Evolutionary conservation across 2,888 invertebrate species (phyloP).

Genomic region (Colletes collaris): DNA sequence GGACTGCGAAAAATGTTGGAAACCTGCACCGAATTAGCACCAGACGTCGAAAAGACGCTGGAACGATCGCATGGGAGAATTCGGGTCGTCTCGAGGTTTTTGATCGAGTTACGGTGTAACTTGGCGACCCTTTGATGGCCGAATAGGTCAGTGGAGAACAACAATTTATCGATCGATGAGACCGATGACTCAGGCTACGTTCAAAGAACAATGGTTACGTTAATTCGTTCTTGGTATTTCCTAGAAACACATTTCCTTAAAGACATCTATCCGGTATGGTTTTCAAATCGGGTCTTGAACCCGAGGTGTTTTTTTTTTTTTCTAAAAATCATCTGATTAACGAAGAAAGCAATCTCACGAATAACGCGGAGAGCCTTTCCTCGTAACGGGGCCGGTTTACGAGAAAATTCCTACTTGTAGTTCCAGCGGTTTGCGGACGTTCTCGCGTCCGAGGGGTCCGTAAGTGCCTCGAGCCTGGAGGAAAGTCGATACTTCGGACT

Average conservation of each 20-base stretch:
- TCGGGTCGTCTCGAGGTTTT: constrained; percentile 23
- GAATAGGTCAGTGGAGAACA: too few species aligned
- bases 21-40: constrained; percentile 40
- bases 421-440: constrained; percentile 46
- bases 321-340: constrained; percentile 38
- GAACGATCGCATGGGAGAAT: constrained; percentile 32
- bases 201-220: too few species aligned
- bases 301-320: constrained; percentile 16
- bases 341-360: constrained; percentile 37
- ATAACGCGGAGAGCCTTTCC: constrained; percentile 46
- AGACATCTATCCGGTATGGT: too few species aligned
- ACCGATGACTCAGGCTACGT: too few species aligned
- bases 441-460: constrained; percentile 34
- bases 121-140: too few species aligned
- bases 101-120: background rate
- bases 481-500: constrained; percentile 52
- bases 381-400: constrained; percentile 47
- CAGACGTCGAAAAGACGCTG: background rate
- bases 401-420: constrained; percentile 45
- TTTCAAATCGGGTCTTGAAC: background rate
- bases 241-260: too few species aligned
- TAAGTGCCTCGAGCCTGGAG: constrained; percentile 38
- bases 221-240: too few species aligned
- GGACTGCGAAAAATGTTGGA: constrained; percentile 42
- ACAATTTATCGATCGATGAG: too few species aligned